A percentile compares a stretch with the other conserved stretches of the same genome.
Evolutionary conservation across 2,113 vertebrate species (phyloP).

Genomic region (Dasyprocta punctata): DNA sequence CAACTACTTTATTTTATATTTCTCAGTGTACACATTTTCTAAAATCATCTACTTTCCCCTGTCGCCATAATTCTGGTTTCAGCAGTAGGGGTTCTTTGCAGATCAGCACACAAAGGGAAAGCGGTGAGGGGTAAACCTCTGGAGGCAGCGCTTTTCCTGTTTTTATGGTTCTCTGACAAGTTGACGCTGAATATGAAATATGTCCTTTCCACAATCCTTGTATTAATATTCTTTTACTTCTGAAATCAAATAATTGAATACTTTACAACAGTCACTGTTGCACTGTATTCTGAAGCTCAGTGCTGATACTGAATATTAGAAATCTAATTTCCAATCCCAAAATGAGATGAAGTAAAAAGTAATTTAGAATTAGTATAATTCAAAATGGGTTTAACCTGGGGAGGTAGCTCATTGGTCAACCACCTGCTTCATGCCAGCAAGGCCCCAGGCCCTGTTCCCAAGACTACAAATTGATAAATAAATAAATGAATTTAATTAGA

Average conservation of each 20-base stretch:
- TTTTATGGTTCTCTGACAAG: neutral
- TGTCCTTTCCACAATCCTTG: neutral
- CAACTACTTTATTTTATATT: neutral
- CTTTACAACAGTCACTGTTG: neutral
- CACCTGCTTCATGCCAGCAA: neutral
- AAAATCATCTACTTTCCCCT: neutral
- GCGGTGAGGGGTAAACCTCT: neutral
- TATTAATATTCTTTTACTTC: neutral
- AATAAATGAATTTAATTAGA: neutral
- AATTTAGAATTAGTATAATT: neutral
- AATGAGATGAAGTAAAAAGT: constrained; percentile 6
- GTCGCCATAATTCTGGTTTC: neutral
- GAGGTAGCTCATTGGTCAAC: neutral
- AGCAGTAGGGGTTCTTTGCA: neutral
- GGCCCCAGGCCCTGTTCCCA: neutral
- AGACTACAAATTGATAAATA: neutral
- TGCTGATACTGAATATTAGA: neutral
- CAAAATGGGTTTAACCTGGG: neutral
- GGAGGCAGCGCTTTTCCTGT: neutral
- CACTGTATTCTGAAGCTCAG: neutral
- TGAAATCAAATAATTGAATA: constrained; percentile 19
- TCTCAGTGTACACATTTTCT: neutral
- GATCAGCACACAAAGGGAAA: neutral
- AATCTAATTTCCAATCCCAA: neutral
- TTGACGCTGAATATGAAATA: neutral